Base-by-base conservation (phyloP, 1,140 invertebrate genomes). In the Helicoverpa armigera region DNA sequence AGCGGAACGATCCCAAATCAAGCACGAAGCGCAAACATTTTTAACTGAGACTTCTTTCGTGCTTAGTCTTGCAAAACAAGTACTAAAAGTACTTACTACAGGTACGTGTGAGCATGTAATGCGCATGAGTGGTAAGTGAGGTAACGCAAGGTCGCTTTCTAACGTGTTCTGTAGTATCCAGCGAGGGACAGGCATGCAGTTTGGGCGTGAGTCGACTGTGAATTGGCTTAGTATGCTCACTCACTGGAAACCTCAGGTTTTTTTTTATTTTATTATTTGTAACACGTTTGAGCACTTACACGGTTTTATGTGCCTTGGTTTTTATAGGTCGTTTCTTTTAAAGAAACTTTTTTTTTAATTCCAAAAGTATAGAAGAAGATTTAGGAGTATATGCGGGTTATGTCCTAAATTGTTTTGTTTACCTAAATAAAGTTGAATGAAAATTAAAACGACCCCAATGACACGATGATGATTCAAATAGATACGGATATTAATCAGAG, bases 81-180 rank as follows among this genome's bases (percentile, higher is more conserved):
- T 29, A 14, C 29, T 43, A 35, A 35, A 35, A 35, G 35, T 35
- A 35, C 35, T 1, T 43, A 43, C 35, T 69, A 16, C 16, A 43
- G 48, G 67, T 70, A 70, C 48, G 67, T 35, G 51, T 63, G 18
- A 9, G 56, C 23, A 51, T 16, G n/a, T 51, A 53, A 31, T 63
- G 76, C 65, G 73, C 48, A 29, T 31, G 67, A 48, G n/a, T 48
- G 70, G 56, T 12, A 29, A 58, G 65, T 83, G 83, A 78, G 73
- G 73, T 79, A 81, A 82, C 56, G 76, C 81, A 85, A 85, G 83
- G 83, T 81, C 81, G 83, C 83, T 85, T 85, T 85, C 83, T 77
- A 81, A 79, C 73, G 53, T 61, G 60, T 82, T 73, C 70, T 60
- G 54, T 69, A 75, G 75, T 78, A 79, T 78, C 60, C 60, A 78